Percentiles rank a stretch among this genome's conserved stretches.
phyloP scores from a whole-genome alignment of 2,113 vertebrate genomes.

The Ivindomyrus marchei region DNA sequence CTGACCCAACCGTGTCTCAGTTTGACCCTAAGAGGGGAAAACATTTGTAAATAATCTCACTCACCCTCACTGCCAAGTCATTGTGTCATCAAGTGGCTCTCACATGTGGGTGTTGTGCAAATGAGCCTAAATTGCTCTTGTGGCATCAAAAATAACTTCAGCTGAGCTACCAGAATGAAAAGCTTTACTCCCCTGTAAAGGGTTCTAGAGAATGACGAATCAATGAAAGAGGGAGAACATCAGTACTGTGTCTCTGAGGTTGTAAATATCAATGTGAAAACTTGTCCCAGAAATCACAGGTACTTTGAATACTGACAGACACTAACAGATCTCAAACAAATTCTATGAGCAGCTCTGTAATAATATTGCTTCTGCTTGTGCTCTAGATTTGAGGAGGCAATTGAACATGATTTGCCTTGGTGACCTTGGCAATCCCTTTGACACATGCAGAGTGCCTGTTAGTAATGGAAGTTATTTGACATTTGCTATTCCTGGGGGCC shows the following conservation, averaged over 20 bases:
- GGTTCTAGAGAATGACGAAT: background rate
- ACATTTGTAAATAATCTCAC: background rate
- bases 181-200: background rate
- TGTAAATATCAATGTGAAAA: background rate
- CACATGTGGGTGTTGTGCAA: background rate
- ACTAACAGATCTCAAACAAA: background rate
- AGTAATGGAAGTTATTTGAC: constrained; percentile 49
- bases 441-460: constrained; percentile 36
- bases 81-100: background rate
- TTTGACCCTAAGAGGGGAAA: background rate
- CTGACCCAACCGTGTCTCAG: background rate
- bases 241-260: background rate
- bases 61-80: background rate
- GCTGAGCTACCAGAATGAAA: background rate
- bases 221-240: background rate
- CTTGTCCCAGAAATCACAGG: background rate
- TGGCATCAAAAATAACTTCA: background rate
- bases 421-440: constrained; percentile 42
- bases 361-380: background rate
- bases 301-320: background rate
- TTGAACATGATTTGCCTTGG: background rate
- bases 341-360: background rate
- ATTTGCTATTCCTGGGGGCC: constrained; percentile 37
- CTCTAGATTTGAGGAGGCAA: background rate
- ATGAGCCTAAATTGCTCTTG: background rate